Percentiles rank a stretch among this genome's conserved stretches.
These are phyloP conservation scores for Podilymbus podiceps DNA, from an alignment of 2,113 vertebrate genomes.

Conservation along the genomic window DNA sequence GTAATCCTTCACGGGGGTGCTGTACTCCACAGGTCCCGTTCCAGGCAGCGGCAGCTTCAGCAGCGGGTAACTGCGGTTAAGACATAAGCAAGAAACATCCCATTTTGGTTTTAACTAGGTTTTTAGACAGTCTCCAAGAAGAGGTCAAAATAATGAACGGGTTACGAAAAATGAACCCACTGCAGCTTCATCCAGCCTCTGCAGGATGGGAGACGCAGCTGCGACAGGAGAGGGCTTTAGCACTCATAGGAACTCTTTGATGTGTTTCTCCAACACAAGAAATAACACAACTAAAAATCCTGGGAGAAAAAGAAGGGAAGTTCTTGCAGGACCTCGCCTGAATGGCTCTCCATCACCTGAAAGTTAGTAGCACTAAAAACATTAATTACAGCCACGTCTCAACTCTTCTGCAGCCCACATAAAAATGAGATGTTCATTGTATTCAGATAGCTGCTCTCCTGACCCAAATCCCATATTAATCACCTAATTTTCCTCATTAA, in stretches of 20 bases:
- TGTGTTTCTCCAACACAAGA: background rate
- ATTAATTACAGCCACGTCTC: background rate
- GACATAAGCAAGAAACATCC: background rate
- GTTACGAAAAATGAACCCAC: background rate
- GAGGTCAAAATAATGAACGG: fast-evolving
- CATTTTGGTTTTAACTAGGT: background rate
- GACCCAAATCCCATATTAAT: background rate
- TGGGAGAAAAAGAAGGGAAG: background rate
- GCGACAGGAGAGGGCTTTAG: too few species aligned
- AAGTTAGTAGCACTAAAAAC: fast-evolving
- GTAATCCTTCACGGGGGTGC: conserved; percentile 89
- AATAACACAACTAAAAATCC: background rate
- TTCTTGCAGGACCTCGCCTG: background rate
- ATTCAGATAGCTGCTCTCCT: background rate
- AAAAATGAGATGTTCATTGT: fast-evolving
- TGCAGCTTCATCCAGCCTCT: too few species aligned
- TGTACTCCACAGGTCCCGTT: conserved; percentile 93
- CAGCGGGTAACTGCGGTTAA: conserved; percentile 81
- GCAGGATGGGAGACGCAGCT: background rate
- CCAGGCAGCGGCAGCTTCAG: conserved; percentile 93
- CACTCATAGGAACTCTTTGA: background rate
- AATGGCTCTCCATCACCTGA: too few species aligned
- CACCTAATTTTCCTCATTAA: background rate
- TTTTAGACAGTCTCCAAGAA: background rate
- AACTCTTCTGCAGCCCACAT: fast-evolving